These are phyloP conservation scores for Phengaris arion DNA, from an alignment of 2,888 invertebrate genomes.

Conservation along the genomic window DNA sequence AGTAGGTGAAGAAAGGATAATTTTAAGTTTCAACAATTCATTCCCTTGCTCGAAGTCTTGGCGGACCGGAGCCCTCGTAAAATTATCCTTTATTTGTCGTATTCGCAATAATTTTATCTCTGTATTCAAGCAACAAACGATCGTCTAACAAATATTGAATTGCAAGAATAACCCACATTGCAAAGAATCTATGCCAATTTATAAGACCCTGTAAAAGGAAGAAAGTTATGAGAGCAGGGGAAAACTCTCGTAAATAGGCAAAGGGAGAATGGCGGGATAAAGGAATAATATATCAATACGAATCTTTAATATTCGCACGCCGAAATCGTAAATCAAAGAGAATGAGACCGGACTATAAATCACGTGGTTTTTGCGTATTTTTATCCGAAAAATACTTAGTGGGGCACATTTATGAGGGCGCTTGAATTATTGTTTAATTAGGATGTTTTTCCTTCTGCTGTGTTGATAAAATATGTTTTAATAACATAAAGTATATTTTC, in stretches of 20 bases:
- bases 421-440: constrained; percentile 30
- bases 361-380: constrained; percentile 57
- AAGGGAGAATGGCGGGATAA: constrained; percentile 73
- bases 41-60: too few relatives aligned
- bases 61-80: not conserved
- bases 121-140: not conserved
- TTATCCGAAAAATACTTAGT: constrained; percentile 49
- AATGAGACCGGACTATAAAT: constrained; percentile 71
- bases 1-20: too few relatives aligned
- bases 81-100: not conserved
- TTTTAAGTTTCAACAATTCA: too few relatives aligned
- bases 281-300: constrained; percentile 80
- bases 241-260: constrained; percentile 73
- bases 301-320: constrained; percentile 78
- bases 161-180: constrained; percentile 24
- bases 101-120: not conserved
- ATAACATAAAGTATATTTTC: not conserved
- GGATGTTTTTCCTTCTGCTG: constrained; percentile 16
- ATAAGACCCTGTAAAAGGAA: constrained; percentile 74
- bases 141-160: constrained; percentile 28
- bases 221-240: constrained; percentile 75
- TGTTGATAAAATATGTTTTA: not conserved
- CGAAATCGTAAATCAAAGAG: constrained; percentile 73
- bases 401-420: constrained; percentile 31
- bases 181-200: constrained; percentile 37